Evolutionary conservation across 2,113 vertebrate genomes (phyloP).

Genomic region (Hyaena hyaena): DNA sequence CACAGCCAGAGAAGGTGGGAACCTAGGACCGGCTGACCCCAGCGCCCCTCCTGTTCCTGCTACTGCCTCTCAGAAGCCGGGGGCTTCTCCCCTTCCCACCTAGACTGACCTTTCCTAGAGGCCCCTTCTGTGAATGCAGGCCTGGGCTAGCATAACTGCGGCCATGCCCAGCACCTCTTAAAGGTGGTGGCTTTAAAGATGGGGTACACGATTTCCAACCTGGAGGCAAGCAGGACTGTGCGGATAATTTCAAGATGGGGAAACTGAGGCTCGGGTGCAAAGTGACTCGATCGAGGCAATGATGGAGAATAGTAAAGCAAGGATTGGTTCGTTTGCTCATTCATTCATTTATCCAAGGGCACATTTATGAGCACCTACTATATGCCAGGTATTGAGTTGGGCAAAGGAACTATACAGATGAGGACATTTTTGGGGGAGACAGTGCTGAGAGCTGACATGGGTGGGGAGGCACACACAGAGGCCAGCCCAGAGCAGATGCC

Average conservation of each 20-base stretch:
- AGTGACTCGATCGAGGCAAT: not conserved
- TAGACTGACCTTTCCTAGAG: not conserved
- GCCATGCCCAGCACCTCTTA: not conserved
- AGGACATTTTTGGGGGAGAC: not conserved
- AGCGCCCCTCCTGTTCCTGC: not conserved
- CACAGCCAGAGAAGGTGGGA: not conserved
- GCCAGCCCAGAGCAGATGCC: not conserved
- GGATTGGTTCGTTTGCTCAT: not conserved
- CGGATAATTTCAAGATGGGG: not conserved
- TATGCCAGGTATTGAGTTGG: accelerated
- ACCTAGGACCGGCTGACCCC: not conserved
- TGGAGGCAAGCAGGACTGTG: not conserved
- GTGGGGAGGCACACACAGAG: not conserved
- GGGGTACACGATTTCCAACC: too few species aligned
- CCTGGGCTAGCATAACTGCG: not conserved
- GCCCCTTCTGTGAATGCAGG: not conserved
- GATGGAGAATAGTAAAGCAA: not conserved
- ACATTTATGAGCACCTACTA: not conserved
- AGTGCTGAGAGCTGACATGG: not conserved
- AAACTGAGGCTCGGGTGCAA: not conserved
- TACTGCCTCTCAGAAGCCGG: not conserved
- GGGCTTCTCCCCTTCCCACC: not conserved
- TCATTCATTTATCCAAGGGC: not conserved
- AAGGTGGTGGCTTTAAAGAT: not conserved
- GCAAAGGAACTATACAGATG: not conserved